Base-by-base conservation (phyloP, 2,797 vertebrate species). In the Ambastaia sidthimunki region DNA sequence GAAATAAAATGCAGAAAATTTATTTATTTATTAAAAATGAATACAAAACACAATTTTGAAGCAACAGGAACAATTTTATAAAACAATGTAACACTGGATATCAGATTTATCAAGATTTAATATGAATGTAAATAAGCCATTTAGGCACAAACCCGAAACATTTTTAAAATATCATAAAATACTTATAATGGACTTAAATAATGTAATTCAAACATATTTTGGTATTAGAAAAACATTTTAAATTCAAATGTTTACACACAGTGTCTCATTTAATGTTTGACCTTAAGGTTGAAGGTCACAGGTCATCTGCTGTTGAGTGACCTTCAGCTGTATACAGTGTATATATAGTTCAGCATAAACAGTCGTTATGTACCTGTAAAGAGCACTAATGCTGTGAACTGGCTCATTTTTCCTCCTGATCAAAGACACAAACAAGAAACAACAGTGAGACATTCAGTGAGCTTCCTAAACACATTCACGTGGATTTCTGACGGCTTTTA, bases 291-390 rank as follows among this genome's bases (percentile, higher is more conserved):
- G 25, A 74, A 60, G 57, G 55, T 18, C 31, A 71, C 44, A 62
- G 23, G 63, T 19, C 28, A 11, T 34, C 5, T 37, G 16, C 19
- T 19, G 3, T 54, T 68, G 16, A 9, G 44, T 81, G 66, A 80
- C 57, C 78, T 67, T 50, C 48, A 54, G 18, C 21, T 67, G 70
- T 80, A 41, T 41, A 41, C 9, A 41, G 21, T 66, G 55, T 70
- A 57, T 19, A 60, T 25, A 41, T 9, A 41, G 37, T 0, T 9
- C 37, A 57, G 25, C 70, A 31, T 16, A 62, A 71, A 71, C 19
- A 67, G 59, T 44, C 31, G 15, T 72, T 31, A 73, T 86, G 86
- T 86, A 86, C 88, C 86, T 88, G 85, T 83, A 41, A 88, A 66
- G 48, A 88, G 73, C 60, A 85, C 44, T 54, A 88, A 75, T 69